Base-by-base conservation (phyloP, 2,888 invertebrate genomes). In the Serrognathus titanus region DNA sequence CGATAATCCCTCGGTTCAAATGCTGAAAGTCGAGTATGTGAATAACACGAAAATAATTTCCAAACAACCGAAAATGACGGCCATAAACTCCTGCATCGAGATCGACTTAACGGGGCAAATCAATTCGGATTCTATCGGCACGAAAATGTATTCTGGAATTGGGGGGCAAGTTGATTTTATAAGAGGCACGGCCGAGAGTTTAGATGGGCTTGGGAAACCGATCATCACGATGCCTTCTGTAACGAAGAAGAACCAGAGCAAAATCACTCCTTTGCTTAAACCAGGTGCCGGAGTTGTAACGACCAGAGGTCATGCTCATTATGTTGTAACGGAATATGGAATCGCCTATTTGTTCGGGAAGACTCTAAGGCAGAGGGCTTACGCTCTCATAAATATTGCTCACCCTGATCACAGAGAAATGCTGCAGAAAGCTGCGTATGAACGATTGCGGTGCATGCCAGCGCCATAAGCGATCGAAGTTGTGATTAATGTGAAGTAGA, bases 141-240 rank as follows among this genome's bases (percentile, higher is more conserved):
- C 80, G 9, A 71, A 78, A 50, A 81, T 85, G 75, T 84, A 81
- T 70, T 85, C 84, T 48, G 83, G 83, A 46, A 81, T 86, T 63
- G 86, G 86, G 48, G 86, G 86, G 38, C 87, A 87, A 71, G 79
- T 87, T 13, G 87, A 87, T 69, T 87, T 87, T 66, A 81, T 87
- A 13, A 78, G 83, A 10, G 87, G 86, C 10, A 85, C 87, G 10
- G 85, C 84, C 0, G 79, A 85, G 65, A 79, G 83, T 52, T 73
- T 80, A n/a, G 86, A 87, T 72, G 82, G 83, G 1, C 73, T 75
- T 47, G 87, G 87, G n/a, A 85, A 84, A 66, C 84, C 87, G 0
- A 86, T 87, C 58, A 81, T 87, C 57, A 86, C 86, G 2, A 78
- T 87, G 64, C 81, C 84, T 43, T 85, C 86, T 1, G 69, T 72